These are phyloP conservation scores for Diceros bicornis DNA, from an alignment of 2,797 vertebrate species.

Conservation along the genomic window DNA sequence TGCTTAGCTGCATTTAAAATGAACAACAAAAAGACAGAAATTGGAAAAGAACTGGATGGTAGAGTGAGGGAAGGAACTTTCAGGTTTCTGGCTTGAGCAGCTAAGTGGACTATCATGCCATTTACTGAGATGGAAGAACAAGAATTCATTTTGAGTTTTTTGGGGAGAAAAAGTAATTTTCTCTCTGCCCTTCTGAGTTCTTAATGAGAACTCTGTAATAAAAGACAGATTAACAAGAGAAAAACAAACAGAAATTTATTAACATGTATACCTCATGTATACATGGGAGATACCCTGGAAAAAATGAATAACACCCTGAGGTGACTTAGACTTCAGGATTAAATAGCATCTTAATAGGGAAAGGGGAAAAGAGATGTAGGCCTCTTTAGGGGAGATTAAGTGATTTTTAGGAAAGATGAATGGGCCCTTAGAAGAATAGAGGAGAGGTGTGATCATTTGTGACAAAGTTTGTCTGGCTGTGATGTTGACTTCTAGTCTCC, in stretches of 20 bases:
- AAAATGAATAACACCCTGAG: not conserved
- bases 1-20: not conserved
- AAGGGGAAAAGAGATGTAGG: not conserved
- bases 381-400: not conserved
- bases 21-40: not conserved
- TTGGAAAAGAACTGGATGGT: not conserved
- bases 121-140: not conserved
- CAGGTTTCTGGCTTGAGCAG: not conserved
- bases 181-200: not conserved
- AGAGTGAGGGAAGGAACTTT: not conserved
- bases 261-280: not conserved
- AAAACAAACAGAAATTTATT: constrained; percentile 24
- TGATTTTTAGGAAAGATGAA: not conserved
- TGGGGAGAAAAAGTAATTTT: not conserved
- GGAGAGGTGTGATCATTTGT: not conserved
- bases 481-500: not conserved
- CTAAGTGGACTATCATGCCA: not conserved
- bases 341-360: not conserved
- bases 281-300: not conserved
- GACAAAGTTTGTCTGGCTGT: not conserved
- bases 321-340: not conserved
- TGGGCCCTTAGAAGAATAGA: not conserved
- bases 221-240: not conserved
- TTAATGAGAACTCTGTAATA: not conserved
- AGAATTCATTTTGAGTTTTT: not conserved